These are phyloP conservation scores for Baryphthengus martii DNA, from an alignment of 2,113 vertebrate species.

Conservation along the genomic window DNA sequence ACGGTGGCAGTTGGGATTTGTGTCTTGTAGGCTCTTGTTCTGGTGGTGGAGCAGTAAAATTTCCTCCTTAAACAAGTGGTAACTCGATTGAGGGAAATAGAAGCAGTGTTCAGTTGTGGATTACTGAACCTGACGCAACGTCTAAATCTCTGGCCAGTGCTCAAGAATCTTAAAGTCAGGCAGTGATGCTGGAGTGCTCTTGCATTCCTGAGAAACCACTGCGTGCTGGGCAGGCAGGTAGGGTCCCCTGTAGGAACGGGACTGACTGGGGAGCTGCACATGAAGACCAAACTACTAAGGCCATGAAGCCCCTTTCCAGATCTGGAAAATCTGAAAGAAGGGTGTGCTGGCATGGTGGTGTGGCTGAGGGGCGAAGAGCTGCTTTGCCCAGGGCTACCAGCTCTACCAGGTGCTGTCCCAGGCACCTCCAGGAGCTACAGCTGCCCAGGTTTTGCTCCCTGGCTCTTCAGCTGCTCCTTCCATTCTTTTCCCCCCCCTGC, in stretches of 20 bases:
- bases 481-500: not conserved
- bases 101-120: not conserved
- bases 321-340: not conserved
- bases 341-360: not conserved
- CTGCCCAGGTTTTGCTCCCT: not conserved
- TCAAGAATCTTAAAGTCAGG: not conserved
- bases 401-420: not conserved
- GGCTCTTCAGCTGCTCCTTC: not conserved
- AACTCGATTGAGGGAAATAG: not conserved
- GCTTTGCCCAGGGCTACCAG: not conserved
- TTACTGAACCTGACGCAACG: not conserved
- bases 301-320: not conserved
- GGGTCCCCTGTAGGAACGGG: not conserved
- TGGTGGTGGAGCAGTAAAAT: not conserved
- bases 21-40: constrained; percentile 12
- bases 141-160: not conserved
- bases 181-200: not conserved
- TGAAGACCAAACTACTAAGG: not conserved
- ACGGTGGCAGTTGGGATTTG: not conserved
- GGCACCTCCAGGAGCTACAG: not conserved
- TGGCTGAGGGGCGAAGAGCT: not conserved
- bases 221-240: not conserved
- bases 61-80: not conserved
- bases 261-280: not conserved
- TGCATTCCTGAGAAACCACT: not conserved